Percentiles rank a stretch among this genome's conserved stretches.
Conservation (phyloP, 2,888 invertebrate species). For the Drosophila diplacantha region DNA sequence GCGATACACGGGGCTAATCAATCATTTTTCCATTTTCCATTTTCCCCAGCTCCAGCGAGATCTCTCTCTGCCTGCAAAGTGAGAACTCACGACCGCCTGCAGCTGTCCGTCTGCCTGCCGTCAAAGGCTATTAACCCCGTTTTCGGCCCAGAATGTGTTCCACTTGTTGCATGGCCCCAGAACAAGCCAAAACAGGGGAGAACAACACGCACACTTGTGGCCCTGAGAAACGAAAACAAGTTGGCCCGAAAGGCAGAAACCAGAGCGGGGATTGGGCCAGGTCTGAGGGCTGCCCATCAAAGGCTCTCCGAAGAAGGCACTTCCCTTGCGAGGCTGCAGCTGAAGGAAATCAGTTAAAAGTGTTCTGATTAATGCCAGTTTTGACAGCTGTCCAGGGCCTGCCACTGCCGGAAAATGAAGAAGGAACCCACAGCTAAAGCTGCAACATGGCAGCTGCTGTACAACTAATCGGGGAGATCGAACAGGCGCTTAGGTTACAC, state of each 20-base stretch:
- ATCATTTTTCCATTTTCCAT: conserved; percentile 61
- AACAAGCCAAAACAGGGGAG: neutral
- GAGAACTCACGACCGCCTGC: conserved; percentile 70
- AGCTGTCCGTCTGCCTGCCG: conserved; percentile 36
- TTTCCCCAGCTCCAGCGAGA: conserved; percentile 13
- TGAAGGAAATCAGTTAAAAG: conserved; percentile 43
- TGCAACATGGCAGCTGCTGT: conserved; percentile 12
- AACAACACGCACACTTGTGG: conserved; percentile 1
- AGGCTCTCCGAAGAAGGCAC: conserved; percentile 24
- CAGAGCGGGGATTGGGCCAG: neutral
- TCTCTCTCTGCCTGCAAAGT: conserved; percentile 48
- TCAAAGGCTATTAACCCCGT: conserved; percentile 69
- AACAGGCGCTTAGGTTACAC: neutral
- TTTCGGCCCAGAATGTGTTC: conserved; percentile 49
- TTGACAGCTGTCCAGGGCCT: conserved; percentile 64
- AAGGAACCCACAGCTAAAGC: too few species aligned
- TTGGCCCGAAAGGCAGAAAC: conserved; percentile 21
- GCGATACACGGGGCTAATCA: conserved; percentile 54
- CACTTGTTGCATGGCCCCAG: conserved; percentile 54
- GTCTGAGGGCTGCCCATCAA: conserved; percentile 20
- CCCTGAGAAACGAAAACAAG: conserved; percentile 26
- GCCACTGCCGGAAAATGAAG: conserved; percentile 1
- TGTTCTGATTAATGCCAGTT: conserved; percentile 70
- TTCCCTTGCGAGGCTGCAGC: neutral
- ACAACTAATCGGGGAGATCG: conserved; percentile 1